A percentile compares a stretch with the other conserved stretches of the same genome.
phyloP scores from a whole-genome alignment of 2,888 invertebrate species.

The Biston stratarius region DNA sequence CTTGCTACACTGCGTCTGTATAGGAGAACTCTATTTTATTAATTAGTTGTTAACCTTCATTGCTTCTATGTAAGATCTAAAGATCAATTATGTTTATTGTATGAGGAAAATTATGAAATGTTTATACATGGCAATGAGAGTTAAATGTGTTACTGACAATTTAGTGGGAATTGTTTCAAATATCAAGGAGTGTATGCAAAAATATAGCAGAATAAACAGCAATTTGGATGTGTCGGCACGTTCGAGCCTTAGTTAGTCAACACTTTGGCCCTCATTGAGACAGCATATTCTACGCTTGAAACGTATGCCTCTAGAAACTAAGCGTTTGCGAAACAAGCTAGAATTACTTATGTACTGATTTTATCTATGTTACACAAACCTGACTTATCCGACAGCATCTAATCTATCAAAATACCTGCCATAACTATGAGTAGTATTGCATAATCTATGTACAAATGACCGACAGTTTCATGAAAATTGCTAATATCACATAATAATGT shows the following conservation, averaged over 20 bases:
- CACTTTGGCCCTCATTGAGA: constrained; percentile 64
- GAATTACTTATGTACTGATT: constrained; percentile 45
- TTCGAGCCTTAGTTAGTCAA: constrained; percentile 62
- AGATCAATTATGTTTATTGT: constrained; percentile 15
- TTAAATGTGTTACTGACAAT: constrained; percentile 21
- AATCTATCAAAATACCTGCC: constrained; percentile 25
- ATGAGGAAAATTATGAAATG: constrained; percentile 26
- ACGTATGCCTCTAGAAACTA: constrained; percentile 57
- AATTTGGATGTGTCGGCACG: constrained; percentile 72
- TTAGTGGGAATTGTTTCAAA: constrained; percentile 58
- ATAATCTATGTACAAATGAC: constrained; percentile 27
- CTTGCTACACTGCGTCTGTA: constrained; percentile 9
- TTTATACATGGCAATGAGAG: constrained; percentile 15
- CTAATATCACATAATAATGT: constrained; percentile 35
- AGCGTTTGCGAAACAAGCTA: constrained; percentile 63
- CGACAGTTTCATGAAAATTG: constrained; percentile 24
- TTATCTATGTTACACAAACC: constrained; percentile 23
- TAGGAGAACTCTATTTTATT: constrained; percentile 22
- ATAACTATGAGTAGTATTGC: constrained; percentile 15
- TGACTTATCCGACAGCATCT: constrained; percentile 17
- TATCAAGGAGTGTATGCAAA: constrained; percentile 62
- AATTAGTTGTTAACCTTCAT: constrained; percentile 26
- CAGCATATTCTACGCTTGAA: constrained; percentile 65
- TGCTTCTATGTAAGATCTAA: constrained; percentile 17
- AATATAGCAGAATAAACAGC: constrained; percentile 62